Base-by-base conservation (phyloP, 2,888 invertebrate genomes). In the Yponomeuta sedellus region DNA sequence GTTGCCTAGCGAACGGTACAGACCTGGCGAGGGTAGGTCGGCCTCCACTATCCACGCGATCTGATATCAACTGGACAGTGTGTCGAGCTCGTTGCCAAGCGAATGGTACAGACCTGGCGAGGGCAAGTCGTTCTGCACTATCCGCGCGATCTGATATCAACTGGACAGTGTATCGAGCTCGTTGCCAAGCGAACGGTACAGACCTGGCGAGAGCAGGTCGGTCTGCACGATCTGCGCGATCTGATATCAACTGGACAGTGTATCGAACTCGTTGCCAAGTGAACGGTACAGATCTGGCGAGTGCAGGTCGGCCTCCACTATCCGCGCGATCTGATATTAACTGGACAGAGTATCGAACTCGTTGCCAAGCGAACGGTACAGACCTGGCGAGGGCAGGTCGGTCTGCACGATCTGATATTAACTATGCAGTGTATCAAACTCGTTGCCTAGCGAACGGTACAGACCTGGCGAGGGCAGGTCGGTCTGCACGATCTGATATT, bases 21-120 rank as follows among this genome's bases (percentile, higher is more conserved):
- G 83, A 96, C 96, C 96, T 74, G 96, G 96, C 72, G 96, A 95
- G 52, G 96, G 96, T 73, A 95, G 93, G 34, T 34, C 34, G 34
- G 34, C 8, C 34, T 34, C 8, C 34, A 34, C 34, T 5, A 34
- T 34, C 34, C 8, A 8, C 8, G 34, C 34, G 34, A 34, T 34
- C 34, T 25, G 2, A 25, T 25, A 25, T 25, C 0, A 25, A 25
- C 25, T 25, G 25, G 25, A 25, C 2, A 5, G 25, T 25, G 3
- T 25, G 5, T 25, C 25, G 5, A 25, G 5, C 2, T 25, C 25
- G 3, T 25, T 25, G 25, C 25, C 5, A 4, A 5, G 3, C 5
- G 3, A 2, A 4, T 25, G 25, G 5, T 44, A 34, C 65, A 85
- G 83, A 96, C 96, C 96, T 74, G 96, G 96, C 72, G 96, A 95